phyloP scores from a whole-genome alignment of 2,888 invertebrate genomes.

The Argyra leucocephala region DNA sequence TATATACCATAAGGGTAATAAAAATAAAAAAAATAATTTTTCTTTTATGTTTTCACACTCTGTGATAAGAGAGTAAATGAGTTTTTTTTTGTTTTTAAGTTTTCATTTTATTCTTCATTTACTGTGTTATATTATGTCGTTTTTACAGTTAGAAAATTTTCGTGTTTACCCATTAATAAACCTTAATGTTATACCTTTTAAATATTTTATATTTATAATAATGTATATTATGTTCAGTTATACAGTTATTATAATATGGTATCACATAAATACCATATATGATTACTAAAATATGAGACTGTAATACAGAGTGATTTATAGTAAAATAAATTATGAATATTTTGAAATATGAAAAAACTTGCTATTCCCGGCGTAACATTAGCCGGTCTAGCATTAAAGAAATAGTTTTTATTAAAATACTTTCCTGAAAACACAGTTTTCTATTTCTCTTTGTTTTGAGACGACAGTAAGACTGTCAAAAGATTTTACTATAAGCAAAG shows the following conservation, averaged over 20 bases:
- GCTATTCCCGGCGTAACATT: too few relatives aligned
- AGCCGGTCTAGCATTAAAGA: too few relatives aligned
- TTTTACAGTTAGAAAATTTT: neutral
- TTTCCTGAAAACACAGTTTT: too few relatives aligned
- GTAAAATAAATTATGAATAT: too few relatives aligned
- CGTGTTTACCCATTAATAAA: conserved; percentile 6
- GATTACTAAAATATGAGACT: too few relatives aligned
- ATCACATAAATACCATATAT: neutral
- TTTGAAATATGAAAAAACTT: too few relatives aligned
- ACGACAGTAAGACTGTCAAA: too few relatives aligned
- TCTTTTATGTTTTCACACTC: neutral
- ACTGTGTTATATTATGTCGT: neutral
- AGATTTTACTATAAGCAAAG: too few relatives aligned
- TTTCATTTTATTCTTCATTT: neutral
- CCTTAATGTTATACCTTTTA: conserved; percentile 6
- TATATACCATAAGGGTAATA: neutral
- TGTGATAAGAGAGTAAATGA: neutral
- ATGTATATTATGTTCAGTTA: neutral
- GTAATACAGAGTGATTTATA: too few relatives aligned
- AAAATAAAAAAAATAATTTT: neutral
- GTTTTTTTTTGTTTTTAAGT: neutral
- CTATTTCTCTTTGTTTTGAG: too few relatives aligned
- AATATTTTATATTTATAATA: neutral
- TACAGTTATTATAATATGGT: conserved; percentile 3
- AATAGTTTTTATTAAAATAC: too few relatives aligned